phyloP scores from a whole-genome alignment of 2,113 vertebrate species.

The Proteles cristata region DNA sequence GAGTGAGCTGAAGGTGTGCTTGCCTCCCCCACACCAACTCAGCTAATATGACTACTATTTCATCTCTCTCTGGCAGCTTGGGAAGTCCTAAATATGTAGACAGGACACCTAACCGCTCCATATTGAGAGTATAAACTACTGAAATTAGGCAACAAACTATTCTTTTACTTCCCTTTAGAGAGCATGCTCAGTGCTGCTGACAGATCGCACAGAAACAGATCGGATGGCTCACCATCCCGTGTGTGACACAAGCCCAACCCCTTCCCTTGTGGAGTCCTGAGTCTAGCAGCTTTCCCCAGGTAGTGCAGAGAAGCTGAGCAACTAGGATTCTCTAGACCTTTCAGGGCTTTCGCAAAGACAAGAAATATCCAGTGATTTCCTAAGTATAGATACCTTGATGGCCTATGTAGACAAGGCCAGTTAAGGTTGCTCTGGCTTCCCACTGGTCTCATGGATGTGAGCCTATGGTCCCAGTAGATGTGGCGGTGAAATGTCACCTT shows the following conservation, averaged over 20 bases:
- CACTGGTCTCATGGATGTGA: not conserved
- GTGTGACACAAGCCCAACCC: not conserved
- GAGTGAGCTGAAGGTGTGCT: not conserved
- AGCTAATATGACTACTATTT: not conserved
- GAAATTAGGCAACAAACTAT: not conserved
- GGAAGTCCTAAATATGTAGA: not conserved
- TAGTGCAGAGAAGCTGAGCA: not conserved
- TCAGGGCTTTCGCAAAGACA: not conserved
- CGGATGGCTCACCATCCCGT: not conserved
- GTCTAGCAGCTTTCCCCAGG: not conserved
- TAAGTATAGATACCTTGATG: not conserved
- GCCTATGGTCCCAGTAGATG: fast-evolving
- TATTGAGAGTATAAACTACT: not conserved
- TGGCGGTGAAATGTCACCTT: not conserved
- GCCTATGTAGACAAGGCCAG: not conserved
- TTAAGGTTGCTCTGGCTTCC: not conserved
- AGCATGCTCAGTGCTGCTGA: not conserved
- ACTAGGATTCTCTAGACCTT: not conserved
- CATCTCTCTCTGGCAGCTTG: not conserved
- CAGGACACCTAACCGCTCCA: not conserved
- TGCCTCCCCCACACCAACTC: not conserved
- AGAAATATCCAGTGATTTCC: not conserved
- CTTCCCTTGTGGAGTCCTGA: not conserved
- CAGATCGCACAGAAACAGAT: not conserved
- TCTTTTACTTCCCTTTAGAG: not conserved